These are phyloP conservation scores for Lathamus discolor DNA, from an alignment of 2,113 vertebrate genomes.

Conservation along the genomic window DNA sequence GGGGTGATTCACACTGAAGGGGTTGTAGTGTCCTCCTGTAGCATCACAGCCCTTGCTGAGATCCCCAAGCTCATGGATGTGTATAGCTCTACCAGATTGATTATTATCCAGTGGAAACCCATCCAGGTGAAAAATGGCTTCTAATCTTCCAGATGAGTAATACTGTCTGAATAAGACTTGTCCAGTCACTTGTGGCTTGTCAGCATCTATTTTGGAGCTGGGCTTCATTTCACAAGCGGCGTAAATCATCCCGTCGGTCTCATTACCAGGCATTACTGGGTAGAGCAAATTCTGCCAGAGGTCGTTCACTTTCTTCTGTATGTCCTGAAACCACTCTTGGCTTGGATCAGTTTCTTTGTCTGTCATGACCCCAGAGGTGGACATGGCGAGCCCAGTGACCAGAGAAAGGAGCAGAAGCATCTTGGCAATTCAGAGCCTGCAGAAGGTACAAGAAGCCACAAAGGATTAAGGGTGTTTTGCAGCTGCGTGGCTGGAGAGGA, in stretches of 20 bases:
- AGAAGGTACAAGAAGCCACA: not conserved
- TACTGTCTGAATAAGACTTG: slow-evolving; percentile 82
- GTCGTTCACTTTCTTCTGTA: slow-evolving; percentile 63
- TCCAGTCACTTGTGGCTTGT: slow-evolving; percentile 80
- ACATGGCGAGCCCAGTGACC: slow-evolving; percentile 12
- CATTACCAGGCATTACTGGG: not conserved
- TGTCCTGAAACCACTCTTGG: not conserved
- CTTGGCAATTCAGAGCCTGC: not conserved
- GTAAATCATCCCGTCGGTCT: slow-evolving; percentile 62
- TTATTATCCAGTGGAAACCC: slow-evolving; percentile 75
- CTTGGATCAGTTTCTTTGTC: not conserved
- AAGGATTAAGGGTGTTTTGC: not conserved
- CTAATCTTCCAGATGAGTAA: slow-evolving; percentile 66
- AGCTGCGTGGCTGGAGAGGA: not conserved
- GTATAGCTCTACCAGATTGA: slow-evolving; percentile 77
- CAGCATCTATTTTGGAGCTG: slow-evolving; percentile 68
- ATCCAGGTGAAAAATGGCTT: slow-evolving; percentile 76
- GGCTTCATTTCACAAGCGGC: slow-evolving; percentile 83
- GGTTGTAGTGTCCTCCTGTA: slow-evolving; percentile 89
- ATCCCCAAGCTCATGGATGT: slow-evolving; percentile 90
- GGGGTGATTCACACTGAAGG: slow-evolving; percentile 78
- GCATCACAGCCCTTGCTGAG: slow-evolving; percentile 83
- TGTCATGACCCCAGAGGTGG: not conserved
- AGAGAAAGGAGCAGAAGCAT: slow-evolving; percentile 66
- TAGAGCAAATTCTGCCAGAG: slow-evolving; percentile 60